Evolutionary conservation across 2,888 invertebrate species (phyloP).

Genomic region (Cryptophagus acutangulus): DNA sequence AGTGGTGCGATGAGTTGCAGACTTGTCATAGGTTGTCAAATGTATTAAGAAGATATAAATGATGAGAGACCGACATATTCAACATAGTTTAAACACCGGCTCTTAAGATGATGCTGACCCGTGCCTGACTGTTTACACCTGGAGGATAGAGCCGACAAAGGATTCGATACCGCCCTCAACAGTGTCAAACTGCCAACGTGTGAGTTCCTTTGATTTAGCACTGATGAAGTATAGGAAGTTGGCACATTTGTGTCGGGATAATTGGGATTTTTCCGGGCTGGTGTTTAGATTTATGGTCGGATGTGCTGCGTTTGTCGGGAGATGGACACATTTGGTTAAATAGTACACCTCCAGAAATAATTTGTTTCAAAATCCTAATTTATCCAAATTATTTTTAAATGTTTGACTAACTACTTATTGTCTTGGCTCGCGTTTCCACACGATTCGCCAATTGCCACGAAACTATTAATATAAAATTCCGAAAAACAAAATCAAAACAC

Average conservation of each 20-base stretch:
- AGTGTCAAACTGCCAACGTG: conserved; percentile 22
- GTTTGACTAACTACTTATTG: too few species aligned
- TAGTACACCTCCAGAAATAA: too few species aligned
- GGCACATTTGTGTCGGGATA: neutral
- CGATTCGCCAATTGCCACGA: too few species aligned
- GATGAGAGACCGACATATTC: conserved; percentile 4
- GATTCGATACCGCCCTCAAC: conserved; percentile 20
- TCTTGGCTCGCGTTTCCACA: too few species aligned
- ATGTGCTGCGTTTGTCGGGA: too few species aligned
- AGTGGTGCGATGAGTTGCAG: conserved; percentile 12
- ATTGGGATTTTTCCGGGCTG: neutral
- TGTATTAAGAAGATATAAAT: conserved; percentile 14
- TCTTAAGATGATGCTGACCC: conserved; percentile 19
- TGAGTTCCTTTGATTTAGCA: conserved; percentile 4
- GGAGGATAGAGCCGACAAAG: conserved; percentile 31
- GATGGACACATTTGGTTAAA: too few species aligned
- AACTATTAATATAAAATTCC: too few species aligned
- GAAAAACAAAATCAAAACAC: too few species aligned
- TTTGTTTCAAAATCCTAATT: too few species aligned
- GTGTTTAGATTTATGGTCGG: too few species aligned
- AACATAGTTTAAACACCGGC: conserved; percentile 7
- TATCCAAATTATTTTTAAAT: too few species aligned
- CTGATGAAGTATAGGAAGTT: neutral
- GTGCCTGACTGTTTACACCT: conserved; percentile 35
- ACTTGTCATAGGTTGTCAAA: conserved; percentile 12